phyloP scores from a whole-genome alignment of 2,888 invertebrate species.

The Clistopyga incitator region DNA sequence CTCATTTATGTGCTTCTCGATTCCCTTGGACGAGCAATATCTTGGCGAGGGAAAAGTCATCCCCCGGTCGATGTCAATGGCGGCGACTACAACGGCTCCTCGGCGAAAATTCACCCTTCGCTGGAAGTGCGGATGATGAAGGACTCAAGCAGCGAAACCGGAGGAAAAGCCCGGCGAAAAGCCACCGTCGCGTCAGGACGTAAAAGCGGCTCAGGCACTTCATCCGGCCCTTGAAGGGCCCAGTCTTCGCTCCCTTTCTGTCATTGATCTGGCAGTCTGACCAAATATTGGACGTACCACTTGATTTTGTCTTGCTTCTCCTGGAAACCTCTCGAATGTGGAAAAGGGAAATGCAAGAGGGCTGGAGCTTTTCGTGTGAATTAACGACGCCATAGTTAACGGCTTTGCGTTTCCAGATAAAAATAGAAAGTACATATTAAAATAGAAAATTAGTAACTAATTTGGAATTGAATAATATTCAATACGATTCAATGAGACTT shows the following conservation, averaged over 20 bases:
- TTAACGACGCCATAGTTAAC: background rate
- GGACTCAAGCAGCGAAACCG: constrained; percentile 22
- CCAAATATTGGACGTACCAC: constrained; percentile 67
- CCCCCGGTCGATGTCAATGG: constrained; percentile 41
- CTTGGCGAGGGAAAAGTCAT: constrained; percentile 35
- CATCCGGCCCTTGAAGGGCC: constrained; percentile 25
- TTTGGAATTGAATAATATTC: too few relatives aligned
- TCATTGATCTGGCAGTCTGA: constrained; percentile 35
- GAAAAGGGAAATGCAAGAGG: background rate
- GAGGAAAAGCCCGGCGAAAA: constrained; percentile 35
- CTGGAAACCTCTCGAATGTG: background rate
- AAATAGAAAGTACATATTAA: background rate
- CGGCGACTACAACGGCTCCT: constrained; percentile 6
- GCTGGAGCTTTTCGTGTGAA: background rate
- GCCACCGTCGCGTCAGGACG: constrained; percentile 24
- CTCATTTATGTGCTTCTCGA: constrained; percentile 14
- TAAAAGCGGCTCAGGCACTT: constrained; percentile 26
- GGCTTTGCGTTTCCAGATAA: background rate
- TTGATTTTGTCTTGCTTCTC: constrained; percentile 34
- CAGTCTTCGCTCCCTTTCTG: constrained; percentile 32
- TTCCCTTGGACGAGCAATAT: constrained; percentile 25
- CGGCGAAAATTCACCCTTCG: constrained; percentile 25
- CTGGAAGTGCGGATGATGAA: constrained; percentile 47
- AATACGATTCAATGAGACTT: too few relatives aligned
- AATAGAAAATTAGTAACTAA: background rate